phyloP scores from a whole-genome alignment of 2,888 invertebrate species.

The Reticulitermes lucifugus region DNA sequence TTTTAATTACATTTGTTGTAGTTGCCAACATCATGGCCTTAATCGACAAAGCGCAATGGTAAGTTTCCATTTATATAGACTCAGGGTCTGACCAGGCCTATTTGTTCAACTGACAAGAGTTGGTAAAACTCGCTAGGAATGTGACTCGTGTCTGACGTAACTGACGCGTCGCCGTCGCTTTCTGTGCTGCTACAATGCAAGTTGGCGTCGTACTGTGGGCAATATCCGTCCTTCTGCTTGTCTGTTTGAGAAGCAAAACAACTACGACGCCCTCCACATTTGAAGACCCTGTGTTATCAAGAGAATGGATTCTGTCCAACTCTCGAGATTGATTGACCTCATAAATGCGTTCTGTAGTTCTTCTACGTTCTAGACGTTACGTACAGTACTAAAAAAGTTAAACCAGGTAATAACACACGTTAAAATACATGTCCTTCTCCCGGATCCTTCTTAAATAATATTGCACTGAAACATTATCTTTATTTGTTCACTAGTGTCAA shows the following conservation, averaged over 20 bases:
- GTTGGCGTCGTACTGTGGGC: background rate
- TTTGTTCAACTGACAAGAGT: background rate
- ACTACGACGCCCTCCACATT: background rate
- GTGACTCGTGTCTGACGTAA: background rate
- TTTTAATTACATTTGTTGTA: too few relatives aligned
- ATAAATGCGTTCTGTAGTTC: background rate
- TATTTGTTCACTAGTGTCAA: too few relatives aligned
- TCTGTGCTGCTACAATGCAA: too few relatives aligned
- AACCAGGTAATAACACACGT: too few relatives aligned
- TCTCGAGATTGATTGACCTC: background rate
- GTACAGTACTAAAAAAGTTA: too few relatives aligned
- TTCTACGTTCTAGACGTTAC: too few relatives aligned
- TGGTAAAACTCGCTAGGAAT: background rate
- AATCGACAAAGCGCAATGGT: too few relatives aligned
- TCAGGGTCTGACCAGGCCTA: background rate
- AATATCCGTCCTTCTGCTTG: background rate
- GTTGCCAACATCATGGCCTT: too few relatives aligned
- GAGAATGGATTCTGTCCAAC: background rate
- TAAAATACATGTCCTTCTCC: too few relatives aligned
- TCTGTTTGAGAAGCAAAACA: background rate
- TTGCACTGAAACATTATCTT: too few relatives aligned
- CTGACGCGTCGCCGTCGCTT: background rate
- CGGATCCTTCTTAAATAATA: too few relatives aligned
- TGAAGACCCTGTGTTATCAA: background rate
- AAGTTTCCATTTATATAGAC: background rate